Conservation (phyloP, 2,113 vertebrate species). For the Poecilia latipinna region DNA sequence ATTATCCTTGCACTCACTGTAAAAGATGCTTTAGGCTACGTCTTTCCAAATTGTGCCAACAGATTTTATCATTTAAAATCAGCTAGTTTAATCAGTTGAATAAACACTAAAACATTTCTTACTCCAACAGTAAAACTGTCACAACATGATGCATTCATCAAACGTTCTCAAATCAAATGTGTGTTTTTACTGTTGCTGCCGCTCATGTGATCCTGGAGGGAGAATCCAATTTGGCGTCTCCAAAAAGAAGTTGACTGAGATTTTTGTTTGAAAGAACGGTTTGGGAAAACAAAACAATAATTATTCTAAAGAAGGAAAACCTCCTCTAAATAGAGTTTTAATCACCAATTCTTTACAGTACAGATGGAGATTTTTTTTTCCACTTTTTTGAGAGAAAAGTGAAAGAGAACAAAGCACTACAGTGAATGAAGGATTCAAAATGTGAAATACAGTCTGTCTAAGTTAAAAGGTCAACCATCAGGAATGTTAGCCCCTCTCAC, state of each 20-base stretch:
- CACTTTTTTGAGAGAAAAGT: background rate
- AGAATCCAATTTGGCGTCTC: conserved; percentile 9
- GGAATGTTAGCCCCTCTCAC: conserved; percentile 5
- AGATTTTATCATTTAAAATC: background rate
- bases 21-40: background rate
- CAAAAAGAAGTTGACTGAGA: background rate
- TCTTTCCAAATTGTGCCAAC: conserved; percentile 3
- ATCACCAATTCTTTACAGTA: background rate
- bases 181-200: no score
- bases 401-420: background rate
- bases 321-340: background rate
- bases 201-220: background rate
- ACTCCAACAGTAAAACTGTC: background rate
- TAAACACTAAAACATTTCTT: background rate
- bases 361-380: background rate
- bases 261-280: background rate
- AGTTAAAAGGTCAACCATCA: conserved; percentile 33
- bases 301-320: background rate
- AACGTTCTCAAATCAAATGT: background rate
- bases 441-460: conserved; percentile 16
- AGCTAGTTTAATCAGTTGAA: background rate
- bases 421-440: conserved; percentile 10
- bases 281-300: background rate
- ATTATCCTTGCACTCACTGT: conserved; percentile 28
- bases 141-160: background rate